Percentiles rank a stretch among this genome's conserved stretches.
These are phyloP conservation scores for Drosophila tanythrix DNA, from an alignment of 2,888 invertebrate species.

Conservation along the genomic window DNA sequence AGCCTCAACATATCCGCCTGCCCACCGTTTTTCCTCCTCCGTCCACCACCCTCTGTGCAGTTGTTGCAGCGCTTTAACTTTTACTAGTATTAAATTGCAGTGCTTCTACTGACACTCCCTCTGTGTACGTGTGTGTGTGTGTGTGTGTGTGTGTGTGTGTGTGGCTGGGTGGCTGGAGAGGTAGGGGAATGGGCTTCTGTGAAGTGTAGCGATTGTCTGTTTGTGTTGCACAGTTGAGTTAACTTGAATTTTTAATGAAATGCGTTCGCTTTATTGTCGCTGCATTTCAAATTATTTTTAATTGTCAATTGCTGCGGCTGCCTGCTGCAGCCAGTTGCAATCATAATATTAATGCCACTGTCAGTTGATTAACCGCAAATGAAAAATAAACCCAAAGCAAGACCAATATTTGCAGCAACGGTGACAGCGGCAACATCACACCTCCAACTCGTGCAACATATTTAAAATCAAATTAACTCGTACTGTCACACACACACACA, in stretches of 20 bases:
- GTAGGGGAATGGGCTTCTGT: slow-evolving; percentile 31
- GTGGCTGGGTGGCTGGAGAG: slow-evolving; percentile 3
- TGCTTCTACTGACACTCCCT: slow-evolving; percentile 20
- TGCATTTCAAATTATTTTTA: slow-evolving; percentile 77
- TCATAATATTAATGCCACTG: slow-evolving; percentile 73
- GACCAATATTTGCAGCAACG: slow-evolving; percentile 11
- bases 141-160: slow-evolving; percentile 16
- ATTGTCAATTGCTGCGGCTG: slow-evolving; percentile 71
- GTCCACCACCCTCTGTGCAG: neutral
- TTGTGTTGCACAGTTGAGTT: slow-evolving; percentile 57
- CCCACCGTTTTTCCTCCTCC: neutral
- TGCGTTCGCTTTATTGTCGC: slow-evolving; percentile 61
- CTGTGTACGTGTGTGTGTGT: slow-evolving; percentile 30
- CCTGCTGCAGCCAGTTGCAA: slow-evolving; percentile 49
- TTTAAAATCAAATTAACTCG: slow-evolving; percentile 78
- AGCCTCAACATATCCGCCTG: slow-evolving; percentile 24
- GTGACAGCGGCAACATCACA: slow-evolving; percentile 13
- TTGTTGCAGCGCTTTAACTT: slow-evolving; percentile 63
- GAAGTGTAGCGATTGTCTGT: slow-evolving; percentile 40
- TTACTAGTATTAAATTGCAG: slow-evolving; percentile 74
- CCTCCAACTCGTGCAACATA: slow-evolving; percentile 55
- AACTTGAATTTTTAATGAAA: slow-evolving; percentile 76
- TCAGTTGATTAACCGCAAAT: slow-evolving; percentile 75
- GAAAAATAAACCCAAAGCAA: slow-evolving; percentile 32
- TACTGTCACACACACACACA: slow-evolving; percentile 10